Evolutionary conservation across 2,113 vertebrate species (phyloP).

Genomic region (Hippocampus mohnikei): DNA sequence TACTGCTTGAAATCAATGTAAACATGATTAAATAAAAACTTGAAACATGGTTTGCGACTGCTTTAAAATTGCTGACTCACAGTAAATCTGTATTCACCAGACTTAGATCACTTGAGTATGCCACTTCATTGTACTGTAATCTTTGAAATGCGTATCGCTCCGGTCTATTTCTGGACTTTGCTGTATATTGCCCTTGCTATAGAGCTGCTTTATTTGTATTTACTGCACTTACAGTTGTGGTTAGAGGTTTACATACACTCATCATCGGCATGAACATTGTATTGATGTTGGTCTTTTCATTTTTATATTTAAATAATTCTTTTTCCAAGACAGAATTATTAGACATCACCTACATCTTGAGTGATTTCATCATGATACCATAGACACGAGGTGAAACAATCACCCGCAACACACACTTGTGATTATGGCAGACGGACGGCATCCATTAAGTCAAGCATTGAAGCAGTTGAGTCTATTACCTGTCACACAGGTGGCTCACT

Average conservation of each 20-base stretch:
- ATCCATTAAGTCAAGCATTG: not conserved
- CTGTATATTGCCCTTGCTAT: too few species aligned
- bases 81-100: too few species aligned
- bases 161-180: too few species aligned
- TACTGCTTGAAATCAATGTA: too few species aligned
- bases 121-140: too few species aligned
- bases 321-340: constrained; percentile 24
- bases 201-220: not conserved
- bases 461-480: constrained; percentile 43
- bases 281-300: not conserved
- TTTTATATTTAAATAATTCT: constrained; percentile 17
- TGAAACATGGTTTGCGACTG: too few species aligned
- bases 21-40: too few species aligned
- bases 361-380: not conserved
- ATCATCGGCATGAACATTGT: not conserved
- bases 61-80: too few species aligned
- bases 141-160: too few species aligned
- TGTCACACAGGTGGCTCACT: constrained; percentile 66
- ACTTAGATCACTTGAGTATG: too few species aligned
- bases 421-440: too few species aligned
- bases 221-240: not conserved
- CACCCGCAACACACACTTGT: not conserved
- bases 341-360: constrained; percentile 21
- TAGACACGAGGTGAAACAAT: not conserved
- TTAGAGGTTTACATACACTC: not conserved